These are phyloP conservation scores for Drosophila hydei DNA, from an alignment of 1,140 invertebrate genomes.

Conservation along the genomic window DNA sequence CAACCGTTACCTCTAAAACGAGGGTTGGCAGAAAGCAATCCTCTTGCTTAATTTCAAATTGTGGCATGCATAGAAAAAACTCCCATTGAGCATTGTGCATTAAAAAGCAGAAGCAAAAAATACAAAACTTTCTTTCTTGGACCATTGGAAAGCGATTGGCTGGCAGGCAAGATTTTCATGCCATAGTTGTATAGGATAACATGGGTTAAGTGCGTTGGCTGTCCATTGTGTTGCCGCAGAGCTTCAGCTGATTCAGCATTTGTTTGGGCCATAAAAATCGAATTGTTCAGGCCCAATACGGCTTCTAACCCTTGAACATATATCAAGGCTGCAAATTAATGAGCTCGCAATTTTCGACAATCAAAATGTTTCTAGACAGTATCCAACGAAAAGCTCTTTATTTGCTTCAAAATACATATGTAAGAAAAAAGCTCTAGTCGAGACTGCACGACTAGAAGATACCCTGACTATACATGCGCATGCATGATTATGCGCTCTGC, in stretches of 20 bases:
- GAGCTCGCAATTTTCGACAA: background rate
- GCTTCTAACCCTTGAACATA: conserved; percentile 12
- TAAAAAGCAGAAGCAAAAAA: conserved; percentile 14
- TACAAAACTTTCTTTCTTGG: background rate
- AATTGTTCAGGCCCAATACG: conserved; percentile 6
- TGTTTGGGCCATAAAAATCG: conserved; percentile 27
- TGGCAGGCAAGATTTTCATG: conserved; percentile 20
- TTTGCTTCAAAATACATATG: background rate
- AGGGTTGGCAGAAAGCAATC: conserved; percentile 35
- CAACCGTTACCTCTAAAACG: background rate
- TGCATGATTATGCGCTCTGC: too few species aligned
- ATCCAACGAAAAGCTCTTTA: background rate
- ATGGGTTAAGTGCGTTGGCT: conserved; percentile 43
- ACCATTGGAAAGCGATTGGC: conserved; percentile 62
- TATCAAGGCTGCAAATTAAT: background rate
- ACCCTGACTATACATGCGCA: too few species aligned
- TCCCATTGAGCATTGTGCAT: conserved; percentile 41
- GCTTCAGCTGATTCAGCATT: conserved; percentile 62
- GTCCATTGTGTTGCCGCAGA: conserved; percentile 11
- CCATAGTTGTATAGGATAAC: conserved; percentile 55
- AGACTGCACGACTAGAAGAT: too few species aligned
- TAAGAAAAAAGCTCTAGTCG: too few species aligned
- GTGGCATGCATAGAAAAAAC: conserved; percentile 52
- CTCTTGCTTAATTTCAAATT: conserved; percentile 62
- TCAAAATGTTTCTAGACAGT: background rate